Evolutionary conservation across 1,140 invertebrate species (phyloP).

Genomic region (Thrips palmi): DNA sequence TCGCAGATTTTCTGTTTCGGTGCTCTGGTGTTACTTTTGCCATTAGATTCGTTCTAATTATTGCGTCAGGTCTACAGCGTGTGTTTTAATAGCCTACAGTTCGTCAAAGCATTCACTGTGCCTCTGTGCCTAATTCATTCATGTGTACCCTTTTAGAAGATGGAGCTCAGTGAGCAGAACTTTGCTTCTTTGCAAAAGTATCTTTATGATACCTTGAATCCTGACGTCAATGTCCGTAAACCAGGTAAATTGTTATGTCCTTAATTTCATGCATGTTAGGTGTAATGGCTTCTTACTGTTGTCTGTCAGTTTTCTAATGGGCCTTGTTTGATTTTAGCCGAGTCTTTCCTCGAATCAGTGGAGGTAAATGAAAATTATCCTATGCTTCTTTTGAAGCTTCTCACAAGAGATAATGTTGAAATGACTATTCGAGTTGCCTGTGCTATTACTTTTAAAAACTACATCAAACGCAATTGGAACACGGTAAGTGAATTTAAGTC

Average conservation of each 20-base stretch:
- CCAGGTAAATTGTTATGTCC: slow-evolving; percentile 43
- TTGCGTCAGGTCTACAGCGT: too few relatives aligned
- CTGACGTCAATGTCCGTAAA: slow-evolving; percentile 57
- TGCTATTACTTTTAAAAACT: slow-evolving; percentile 92
- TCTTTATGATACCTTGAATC: slow-evolving; percentile 74
- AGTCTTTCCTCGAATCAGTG: slow-evolving; percentile 79
- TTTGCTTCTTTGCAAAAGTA: too few relatives aligned
- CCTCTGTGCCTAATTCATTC: too few relatives aligned
- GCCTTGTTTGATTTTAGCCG: slow-evolving; percentile 41
- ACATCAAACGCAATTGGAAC: slow-evolving; percentile 88
- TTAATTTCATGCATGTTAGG: slow-evolving; percentile 7
- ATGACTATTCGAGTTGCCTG: slow-evolving; percentile 69
- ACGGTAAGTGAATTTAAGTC: slow-evolving; percentile 38
- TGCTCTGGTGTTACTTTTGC: too few relatives aligned
- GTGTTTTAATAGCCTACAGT: too few relatives aligned
- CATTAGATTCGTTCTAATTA: too few relatives aligned
- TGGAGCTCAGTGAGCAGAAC: too few relatives aligned
- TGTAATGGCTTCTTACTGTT: slow-evolving; percentile 2
- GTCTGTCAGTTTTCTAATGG: slow-evolving; percentile 7
- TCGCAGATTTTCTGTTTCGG: too few relatives aligned
- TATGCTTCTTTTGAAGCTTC: slow-evolving; percentile 61
- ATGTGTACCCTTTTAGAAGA: too few relatives aligned
- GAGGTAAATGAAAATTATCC: slow-evolving; percentile 85
- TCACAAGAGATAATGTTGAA: slow-evolving; percentile 64
- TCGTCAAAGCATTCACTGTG: too few relatives aligned